These are phyloP conservation scores for Hylaea fasciaria DNA, from an alignment of 2,888 invertebrate species.

Conservation along the genomic window DNA sequence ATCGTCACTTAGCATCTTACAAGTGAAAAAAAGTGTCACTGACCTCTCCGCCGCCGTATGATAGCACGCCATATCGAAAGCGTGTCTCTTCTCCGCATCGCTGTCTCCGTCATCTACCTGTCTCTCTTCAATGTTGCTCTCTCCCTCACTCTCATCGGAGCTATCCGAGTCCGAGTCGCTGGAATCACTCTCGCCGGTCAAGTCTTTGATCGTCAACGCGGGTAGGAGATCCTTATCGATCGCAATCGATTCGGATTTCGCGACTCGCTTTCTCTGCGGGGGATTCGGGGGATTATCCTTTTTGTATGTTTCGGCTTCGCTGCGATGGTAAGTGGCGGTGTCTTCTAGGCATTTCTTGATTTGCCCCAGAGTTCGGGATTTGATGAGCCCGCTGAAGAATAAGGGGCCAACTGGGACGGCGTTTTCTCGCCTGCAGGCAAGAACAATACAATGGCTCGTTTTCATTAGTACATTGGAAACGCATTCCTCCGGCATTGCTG, in stretches of 20 bases:
- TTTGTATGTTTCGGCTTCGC: conserved; percentile 53
- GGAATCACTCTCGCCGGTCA: conserved; percentile 44
- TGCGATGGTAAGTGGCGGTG: conserved; percentile 61
- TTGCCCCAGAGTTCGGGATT: conserved; percentile 65
- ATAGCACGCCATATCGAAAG: conserved; percentile 57
- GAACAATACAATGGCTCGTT: not conserved
- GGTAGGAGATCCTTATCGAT: conserved; percentile 54
- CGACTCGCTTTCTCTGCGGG: conserved; percentile 21
- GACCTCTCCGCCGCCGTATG: conserved; percentile 70
- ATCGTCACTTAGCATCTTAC: too few relatives aligned
- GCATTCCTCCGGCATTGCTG: too few relatives aligned
- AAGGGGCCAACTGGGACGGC: conserved; percentile 69
- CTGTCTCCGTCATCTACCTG: conserved; percentile 33
- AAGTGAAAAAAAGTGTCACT: not conserved
- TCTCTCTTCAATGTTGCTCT: conserved; percentile 33
- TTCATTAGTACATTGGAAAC: too few relatives aligned
- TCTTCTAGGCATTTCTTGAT: conserved; percentile 69
- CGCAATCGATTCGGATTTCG: conserved; percentile 32
- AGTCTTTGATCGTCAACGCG: conserved; percentile 53
- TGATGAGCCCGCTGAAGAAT: conserved; percentile 76
- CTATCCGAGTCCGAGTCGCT: conserved; percentile 48
- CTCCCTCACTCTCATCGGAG: conserved; percentile 38
- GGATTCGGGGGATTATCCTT: conserved; percentile 12
- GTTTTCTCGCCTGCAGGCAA: conserved; percentile 48
- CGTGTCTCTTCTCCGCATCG: conserved; percentile 42